phyloP scores from a whole-genome alignment of 2,888 invertebrate genomes.

The Drosophila multiciliata region DNA sequence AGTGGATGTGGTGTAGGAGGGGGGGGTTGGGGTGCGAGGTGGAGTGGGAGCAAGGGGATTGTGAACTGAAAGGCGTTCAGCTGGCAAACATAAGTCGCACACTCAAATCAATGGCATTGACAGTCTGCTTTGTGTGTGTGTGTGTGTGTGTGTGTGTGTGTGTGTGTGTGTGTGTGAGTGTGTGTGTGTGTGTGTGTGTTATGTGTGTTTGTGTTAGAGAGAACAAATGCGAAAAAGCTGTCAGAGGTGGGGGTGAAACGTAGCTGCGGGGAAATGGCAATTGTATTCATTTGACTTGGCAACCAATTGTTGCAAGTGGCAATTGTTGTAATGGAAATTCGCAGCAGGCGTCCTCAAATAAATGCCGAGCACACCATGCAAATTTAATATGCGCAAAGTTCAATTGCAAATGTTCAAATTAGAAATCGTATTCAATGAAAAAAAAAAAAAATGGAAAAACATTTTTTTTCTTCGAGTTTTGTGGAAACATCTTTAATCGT shows the following conservation, averaged over 20 bases:
- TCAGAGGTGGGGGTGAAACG: neutral
- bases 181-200: slow-evolving; percentile 1
- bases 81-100: slow-evolving; percentile 79
- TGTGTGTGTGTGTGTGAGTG: slow-evolving; percentile 2
- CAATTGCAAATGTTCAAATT: slow-evolving; percentile 46
- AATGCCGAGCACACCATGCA: slow-evolving; percentile 26
- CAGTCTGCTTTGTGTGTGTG: slow-evolving; percentile 49
- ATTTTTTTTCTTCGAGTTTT: slow-evolving; percentile 10
- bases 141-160: neutral
- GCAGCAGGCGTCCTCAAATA: slow-evolving; percentile 67
- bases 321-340: slow-evolving; percentile 75
- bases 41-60: slow-evolving; percentile 16
- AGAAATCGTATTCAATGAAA: slow-evolving; percentile 32
- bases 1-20: neutral
- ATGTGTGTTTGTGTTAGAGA: slow-evolving; percentile 3
- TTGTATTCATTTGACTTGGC: slow-evolving; percentile 78
- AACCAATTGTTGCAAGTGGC: slow-evolving; percentile 76
- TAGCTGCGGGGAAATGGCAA: slow-evolving; percentile 49
- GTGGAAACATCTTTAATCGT: neutral
- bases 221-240: slow-evolving; percentile 17
- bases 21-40: neutral
- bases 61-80: slow-evolving; percentile 69
- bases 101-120: slow-evolving; percentile 78
- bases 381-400: slow-evolving; percentile 47
- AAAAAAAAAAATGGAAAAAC: slow-evolving; percentile 15